A percentile compares a stretch with the other conserved stretches of the same genome.
Evolutionary conservation across 35 echinoderm and acorn worm species (phyloP).

Genomic region (Antedon bifida): DNA sequence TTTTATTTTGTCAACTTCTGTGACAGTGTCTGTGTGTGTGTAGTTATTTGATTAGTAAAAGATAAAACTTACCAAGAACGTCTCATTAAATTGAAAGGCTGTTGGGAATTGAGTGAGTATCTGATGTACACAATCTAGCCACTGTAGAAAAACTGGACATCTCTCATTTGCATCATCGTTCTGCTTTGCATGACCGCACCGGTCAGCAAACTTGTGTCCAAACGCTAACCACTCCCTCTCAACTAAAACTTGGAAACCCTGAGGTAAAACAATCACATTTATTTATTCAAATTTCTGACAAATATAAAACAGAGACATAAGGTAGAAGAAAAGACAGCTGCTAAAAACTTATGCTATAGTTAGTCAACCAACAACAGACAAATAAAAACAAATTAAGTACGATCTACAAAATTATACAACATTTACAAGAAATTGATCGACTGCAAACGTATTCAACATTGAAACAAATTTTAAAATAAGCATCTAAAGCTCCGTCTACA

Average conservation of each 20-base stretch:
- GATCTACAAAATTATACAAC: too few relatives aligned
- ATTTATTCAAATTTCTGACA: background rate
- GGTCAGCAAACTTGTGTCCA: slow-evolving; percentile 87
- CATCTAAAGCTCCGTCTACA: too few relatives aligned
- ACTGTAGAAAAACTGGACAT: slow-evolving; percentile 82
- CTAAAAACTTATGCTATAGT: too few relatives aligned
- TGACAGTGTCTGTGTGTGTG: too few relatives aligned
- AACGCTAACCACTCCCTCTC: slow-evolving; percentile 85
- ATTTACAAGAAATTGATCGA: too few relatives aligned
- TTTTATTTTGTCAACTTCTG: too few relatives aligned
- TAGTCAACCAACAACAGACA: too few relatives aligned
- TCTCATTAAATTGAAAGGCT: slow-evolving; percentile 87
- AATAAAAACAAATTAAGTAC: too few relatives aligned
- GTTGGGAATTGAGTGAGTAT: slow-evolving; percentile 73
- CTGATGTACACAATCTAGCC: slow-evolving; percentile 80
- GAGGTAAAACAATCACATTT: background rate
- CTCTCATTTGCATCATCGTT: slow-evolving; percentile 65
- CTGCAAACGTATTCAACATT: too few relatives aligned
- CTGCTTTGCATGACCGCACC: slow-evolving; percentile 57
- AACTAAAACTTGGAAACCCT: slow-evolving; percentile 78
- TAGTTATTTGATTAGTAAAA: too few relatives aligned
- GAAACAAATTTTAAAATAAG: too few relatives aligned
- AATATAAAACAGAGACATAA: background rate
- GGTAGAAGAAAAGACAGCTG: too few relatives aligned
- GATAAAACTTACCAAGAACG: slow-evolving; percentile 59